Base-by-base conservation (phyloP, 2,797 vertebrate genomes). In the Nannoperca obscura region DNA sequence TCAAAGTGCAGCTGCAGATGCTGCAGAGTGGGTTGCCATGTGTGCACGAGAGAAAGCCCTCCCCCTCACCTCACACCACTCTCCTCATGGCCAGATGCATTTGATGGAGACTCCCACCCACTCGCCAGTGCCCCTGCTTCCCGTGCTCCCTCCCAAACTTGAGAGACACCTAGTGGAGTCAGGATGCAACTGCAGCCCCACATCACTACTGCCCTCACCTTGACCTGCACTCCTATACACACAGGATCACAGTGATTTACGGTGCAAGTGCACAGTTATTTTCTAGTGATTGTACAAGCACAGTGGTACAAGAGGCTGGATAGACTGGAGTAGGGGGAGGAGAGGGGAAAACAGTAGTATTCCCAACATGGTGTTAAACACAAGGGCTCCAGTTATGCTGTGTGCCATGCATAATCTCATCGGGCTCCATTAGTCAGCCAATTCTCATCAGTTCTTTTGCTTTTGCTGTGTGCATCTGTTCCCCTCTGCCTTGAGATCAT, bases 91-190 rank as follows among this genome's bases (percentile, higher is more conserved):
- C 76, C 63, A 78, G 55, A 78, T 82, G 47, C 70, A 57, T 84
- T 30, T 57, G 67, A 78, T 47, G 66, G 72, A 86, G 72, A 71
- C 75, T 69, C 83, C 58, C 73, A 54, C 81, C 74, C 78, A 71
- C 76, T 68, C 63, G 46, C 32, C 49, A 55, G 40, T 24, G 22
- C 65, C 40, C 40, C 65, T 22, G 42, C 54, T 54, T 73, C 42
- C 30, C 12, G 1, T 57, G 24, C 76, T 63, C 22, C 65, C 61
- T 73, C 20, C 12, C 20, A 24, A 71, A 55, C 10, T 8, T 77
- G 77, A 69, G 86, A 76, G 91, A 86, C 93, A 81, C 85, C 90
- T 78, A 82, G 87, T 60, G 93, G 87, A 24, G 5, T 2, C 1
- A 0, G 3, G n/a, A 3, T 22, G 66, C 0, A 72, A 62, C 86